These are phyloP conservation scores for Leptinotarsa tumamoca DNA, from an alignment of 2,888 invertebrate species.

Conservation along the genomic window DNA sequence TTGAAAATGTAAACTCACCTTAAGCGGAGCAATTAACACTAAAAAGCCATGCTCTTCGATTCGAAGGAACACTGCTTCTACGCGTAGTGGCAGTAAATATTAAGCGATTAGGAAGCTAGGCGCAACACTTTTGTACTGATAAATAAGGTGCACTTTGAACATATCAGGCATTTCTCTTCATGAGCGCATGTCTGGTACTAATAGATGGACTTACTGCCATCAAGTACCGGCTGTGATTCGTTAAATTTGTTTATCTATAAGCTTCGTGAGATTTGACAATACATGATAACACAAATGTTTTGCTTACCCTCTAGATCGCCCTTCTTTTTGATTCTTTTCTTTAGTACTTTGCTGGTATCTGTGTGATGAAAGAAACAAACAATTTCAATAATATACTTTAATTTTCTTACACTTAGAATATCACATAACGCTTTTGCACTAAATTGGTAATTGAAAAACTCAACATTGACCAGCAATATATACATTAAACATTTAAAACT, in stretches of 20 bases:
- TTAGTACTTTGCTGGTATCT: slow-evolving; percentile 59
- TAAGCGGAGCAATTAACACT: slow-evolving; percentile 48
- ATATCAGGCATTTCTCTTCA: slow-evolving; percentile 9
- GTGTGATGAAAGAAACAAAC: slow-evolving; percentile 24
- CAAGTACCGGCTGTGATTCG: slow-evolving; percentile 28
- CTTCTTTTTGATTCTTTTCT: slow-evolving; percentile 59
- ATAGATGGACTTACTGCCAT: slow-evolving; percentile 37
- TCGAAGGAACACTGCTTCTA: slow-evolving; percentile 27
- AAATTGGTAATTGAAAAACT: slow-evolving; percentile 24
- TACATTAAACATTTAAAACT: slow-evolving; percentile 27
- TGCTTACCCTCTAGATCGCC: slow-evolving; percentile 61
- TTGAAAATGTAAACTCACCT: slow-evolving; percentile 50
- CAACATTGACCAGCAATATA: slow-evolving; percentile 49
- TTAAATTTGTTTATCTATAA: slow-evolving; percentile 1
- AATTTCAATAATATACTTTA: slow-evolving; percentile 24
- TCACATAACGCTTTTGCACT: slow-evolving; percentile 11
- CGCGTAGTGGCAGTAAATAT: slow-evolving; percentile 26
- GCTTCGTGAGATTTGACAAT: slow-evolving; percentile 9
- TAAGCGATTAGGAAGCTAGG: slow-evolving; percentile 23
- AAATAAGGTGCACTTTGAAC: slow-evolving; percentile 14
- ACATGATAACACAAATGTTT: not conserved
- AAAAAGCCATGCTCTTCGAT: slow-evolving; percentile 49
- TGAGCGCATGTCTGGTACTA: slow-evolving; percentile 30
- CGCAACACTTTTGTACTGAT: not conserved
- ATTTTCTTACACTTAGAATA: not conserved